Percentiles rank a stretch among this genome's conserved stretches.
These are phyloP conservation scores for Cyanoderma ruficeps DNA, from an alignment of 2,113 vertebrate species.

Conservation along the genomic window DNA sequence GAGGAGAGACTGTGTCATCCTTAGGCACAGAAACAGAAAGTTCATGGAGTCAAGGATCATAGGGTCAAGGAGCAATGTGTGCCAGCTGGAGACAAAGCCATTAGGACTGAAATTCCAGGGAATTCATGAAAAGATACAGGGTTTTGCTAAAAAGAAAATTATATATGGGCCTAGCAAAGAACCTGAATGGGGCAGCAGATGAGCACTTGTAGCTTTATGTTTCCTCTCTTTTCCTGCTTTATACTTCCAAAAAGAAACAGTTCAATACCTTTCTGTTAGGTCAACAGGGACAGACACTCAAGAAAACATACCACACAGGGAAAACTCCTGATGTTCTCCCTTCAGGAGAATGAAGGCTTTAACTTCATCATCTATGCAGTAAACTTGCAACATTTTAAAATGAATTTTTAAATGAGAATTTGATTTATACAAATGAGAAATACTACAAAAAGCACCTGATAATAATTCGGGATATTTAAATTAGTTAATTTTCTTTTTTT, in stretches of 20 bases:
- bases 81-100: background rate
- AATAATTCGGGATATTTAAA: background rate
- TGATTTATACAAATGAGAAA: background rate
- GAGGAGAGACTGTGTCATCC: background rate
- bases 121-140: accelerated
- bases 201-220: accelerated
- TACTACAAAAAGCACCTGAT: background rate
- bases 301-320: background rate
- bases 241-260: background rate
- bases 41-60: background rate
- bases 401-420: background rate
- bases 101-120: background rate
- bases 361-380: background rate
- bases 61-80: background rate
- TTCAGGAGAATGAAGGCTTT: background rate
- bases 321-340: background rate
- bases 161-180: background rate
- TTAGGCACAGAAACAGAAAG: background rate
- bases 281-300: background rate
- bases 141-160: background rate
- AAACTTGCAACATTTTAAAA: background rate
- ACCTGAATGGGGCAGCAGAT: background rate
- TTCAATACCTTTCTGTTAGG: background rate
- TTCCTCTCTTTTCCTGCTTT: background rate
- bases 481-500: background rate